phyloP scores from a whole-genome alignment of 1,140 invertebrate genomes.

The Dinoponera quadriceps region DNA sequence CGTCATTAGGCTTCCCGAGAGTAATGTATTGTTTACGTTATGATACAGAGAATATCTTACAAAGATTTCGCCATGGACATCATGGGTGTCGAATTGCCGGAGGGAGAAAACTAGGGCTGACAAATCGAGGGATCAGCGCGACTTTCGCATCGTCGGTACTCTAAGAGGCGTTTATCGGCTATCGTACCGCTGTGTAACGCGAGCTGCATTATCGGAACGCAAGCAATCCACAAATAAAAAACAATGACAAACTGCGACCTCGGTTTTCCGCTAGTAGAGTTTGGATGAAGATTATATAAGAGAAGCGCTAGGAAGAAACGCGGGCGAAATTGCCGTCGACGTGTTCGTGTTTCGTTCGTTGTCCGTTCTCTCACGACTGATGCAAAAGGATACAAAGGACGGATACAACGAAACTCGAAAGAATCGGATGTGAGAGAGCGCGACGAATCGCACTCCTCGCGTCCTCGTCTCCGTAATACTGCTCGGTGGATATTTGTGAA shows the following conservation, averaged over 20 bases:
- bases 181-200: constrained; percentile 37
- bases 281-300: constrained; percentile 32
- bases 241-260: background rate
- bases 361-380: background rate
- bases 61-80: constrained; percentile 79
- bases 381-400: background rate
- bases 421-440: background rate
- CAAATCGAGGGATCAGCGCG: constrained; percentile 59
- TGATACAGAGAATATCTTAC: constrained; percentile 83
- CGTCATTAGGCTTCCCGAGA: constrained; percentile 76
- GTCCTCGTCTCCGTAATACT: constrained; percentile 36
- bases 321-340: background rate
- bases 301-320: background rate
- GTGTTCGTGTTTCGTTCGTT: background rate
- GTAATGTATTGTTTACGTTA: constrained; percentile 81
- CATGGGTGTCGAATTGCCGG: constrained; percentile 74
- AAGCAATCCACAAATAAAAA: constrained; percentile 26
- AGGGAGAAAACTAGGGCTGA: constrained; percentile 71
- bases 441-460: background rate
- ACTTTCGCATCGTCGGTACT: constrained; percentile 18
- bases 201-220: constrained; percentile 61
- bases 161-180: constrained; percentile 36
- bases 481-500: constrained; percentile 3
- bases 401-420: background rate
- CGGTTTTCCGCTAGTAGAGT: constrained; percentile 10